Base-by-base conservation (phyloP, 2,113 vertebrate species). In the Myrmecobius fasciatus region DNA sequence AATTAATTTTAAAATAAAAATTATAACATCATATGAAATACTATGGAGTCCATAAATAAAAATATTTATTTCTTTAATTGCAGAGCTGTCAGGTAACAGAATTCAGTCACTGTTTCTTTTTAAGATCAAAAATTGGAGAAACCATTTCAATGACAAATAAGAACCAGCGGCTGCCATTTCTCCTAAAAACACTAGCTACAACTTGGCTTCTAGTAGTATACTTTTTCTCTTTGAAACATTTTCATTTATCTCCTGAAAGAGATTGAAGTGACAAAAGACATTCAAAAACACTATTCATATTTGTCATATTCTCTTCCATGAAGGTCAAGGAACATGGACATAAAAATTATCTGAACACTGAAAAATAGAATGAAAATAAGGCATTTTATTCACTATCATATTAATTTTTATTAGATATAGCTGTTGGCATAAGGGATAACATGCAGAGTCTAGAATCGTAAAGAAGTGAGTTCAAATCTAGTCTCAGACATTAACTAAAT, bases 1-100 rank as follows among this genome's bases (percentile, higher is more conserved):
- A 95, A 95, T 94, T 36, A 31, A 4, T 94, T 52, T 93, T 56
- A 48, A 25, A 94, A 17, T 53, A 36, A 96, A 96, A 93, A 92
- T 93, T 54, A 89, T 52, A 4, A 95, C 1, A 3, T 91, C 28
- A 67, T 51, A 91, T 52, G 95, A 54, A 94, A 91, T 94, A n/a
- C 60, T 95, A 52, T 93, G 49, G 43, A 92, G 92, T 25, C 25
- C 93, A 22, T 48, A 95, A 17, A 92, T 26, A 96, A 7, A 89
- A 75, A 94, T 47, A 94, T 28, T 54, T 49, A 53, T 46, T 96
- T 96, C 93, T 25, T 51, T 48, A 22, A 91, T 92, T 96, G 75
- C 52, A 94, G 75, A 96, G 94, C 0, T 91, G 43, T 8, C 93
- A 7, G 94, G 48, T 43, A 94, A 11, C 36, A 94, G 92, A 90